Evolutionary conservation across 2,113 vertebrate genomes (phyloP).

Genomic region (Elgaria multicarinata): DNA sequence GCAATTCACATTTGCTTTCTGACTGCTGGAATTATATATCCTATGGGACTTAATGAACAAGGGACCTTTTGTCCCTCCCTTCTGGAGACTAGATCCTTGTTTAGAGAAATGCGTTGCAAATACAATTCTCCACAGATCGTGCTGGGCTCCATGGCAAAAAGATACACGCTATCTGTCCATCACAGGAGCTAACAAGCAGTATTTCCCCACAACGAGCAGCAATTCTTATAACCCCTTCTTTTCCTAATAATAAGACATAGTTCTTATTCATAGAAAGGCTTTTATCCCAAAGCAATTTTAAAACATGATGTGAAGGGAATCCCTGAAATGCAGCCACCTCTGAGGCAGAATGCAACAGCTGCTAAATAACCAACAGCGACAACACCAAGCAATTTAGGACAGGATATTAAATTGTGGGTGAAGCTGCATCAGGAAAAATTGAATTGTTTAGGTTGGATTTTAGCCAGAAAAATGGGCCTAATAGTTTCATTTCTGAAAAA

Average conservation of each 20-base stretch:
- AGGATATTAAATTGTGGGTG: neutral
- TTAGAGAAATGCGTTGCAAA: conserved; percentile 62
- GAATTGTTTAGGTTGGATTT: neutral
- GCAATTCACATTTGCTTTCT: conserved; percentile 55
- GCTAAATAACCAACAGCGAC: neutral
- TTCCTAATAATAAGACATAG: neutral
- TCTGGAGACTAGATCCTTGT: conserved; percentile 66
- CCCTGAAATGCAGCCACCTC: neutral
- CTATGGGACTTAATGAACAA: conserved; percentile 62
- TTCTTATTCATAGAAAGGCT: neutral
- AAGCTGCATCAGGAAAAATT: rapidly evolving
- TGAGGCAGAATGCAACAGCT: neutral
- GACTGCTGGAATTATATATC: conserved; percentile 62
- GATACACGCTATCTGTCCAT: conserved; percentile 55
- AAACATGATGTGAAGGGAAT: neutral
- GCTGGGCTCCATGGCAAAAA: conserved; percentile 43
- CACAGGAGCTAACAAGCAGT: conserved; percentile 45
- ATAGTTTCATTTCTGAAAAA: neutral
- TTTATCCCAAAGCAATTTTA: neutral
- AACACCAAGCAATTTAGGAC: rapidly evolving
- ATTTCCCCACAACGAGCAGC: conserved; percentile 23
- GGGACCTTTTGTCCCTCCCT: conserved; percentile 64
- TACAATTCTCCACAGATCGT: conserved; percentile 65
- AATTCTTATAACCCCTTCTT: conserved; percentile 44
- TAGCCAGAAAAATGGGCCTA: neutral